Conservation (phyloP, 2,888 invertebrate species). For the Dione juno region DNA sequence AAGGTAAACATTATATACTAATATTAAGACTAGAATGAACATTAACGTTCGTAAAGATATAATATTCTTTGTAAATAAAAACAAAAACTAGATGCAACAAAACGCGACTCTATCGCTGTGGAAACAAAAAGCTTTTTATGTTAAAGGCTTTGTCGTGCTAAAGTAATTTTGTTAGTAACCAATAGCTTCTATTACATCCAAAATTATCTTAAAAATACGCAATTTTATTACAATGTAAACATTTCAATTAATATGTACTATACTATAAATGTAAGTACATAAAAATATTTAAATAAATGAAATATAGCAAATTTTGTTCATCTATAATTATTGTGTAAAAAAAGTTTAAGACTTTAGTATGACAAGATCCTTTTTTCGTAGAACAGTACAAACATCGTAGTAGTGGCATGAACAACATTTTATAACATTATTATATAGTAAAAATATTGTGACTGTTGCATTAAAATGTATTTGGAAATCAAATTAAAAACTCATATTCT, state of each 20-base stretch:
- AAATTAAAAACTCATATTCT: not conserved
- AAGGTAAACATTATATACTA: slow-evolving; percentile 53
- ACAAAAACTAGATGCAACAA: slow-evolving; percentile 56
- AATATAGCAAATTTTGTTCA: too few relatives aligned
- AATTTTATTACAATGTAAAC: too few relatives aligned
- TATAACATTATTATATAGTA: slow-evolving; percentile 6
- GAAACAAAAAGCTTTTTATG: slow-evolving; percentile 20
- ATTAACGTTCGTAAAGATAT: slow-evolving; percentile 71
- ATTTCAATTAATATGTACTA: too few relatives aligned
- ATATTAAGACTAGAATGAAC: slow-evolving; percentile 77
- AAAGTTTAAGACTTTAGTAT: not conserved
- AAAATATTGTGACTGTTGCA: slow-evolving; percentile 4
- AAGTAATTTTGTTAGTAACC: not conserved
- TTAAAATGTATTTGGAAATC: slow-evolving; percentile 5
- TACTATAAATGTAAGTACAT: not conserved
- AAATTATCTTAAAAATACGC: not conserved
- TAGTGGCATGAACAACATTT: slow-evolving; percentile 16
- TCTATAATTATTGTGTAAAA: not conserved
- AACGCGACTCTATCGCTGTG: slow-evolving; percentile 32
- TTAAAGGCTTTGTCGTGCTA: not conserved
- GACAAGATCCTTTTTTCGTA: not conserved
- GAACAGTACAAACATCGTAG: slow-evolving; percentile 17
- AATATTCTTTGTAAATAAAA: slow-evolving; percentile 59
- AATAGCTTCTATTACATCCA: too few relatives aligned
- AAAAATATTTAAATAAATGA: not conserved